phyloP scores from a whole-genome alignment of 2,113 vertebrate species.

The Trogon surrucura region DNA sequence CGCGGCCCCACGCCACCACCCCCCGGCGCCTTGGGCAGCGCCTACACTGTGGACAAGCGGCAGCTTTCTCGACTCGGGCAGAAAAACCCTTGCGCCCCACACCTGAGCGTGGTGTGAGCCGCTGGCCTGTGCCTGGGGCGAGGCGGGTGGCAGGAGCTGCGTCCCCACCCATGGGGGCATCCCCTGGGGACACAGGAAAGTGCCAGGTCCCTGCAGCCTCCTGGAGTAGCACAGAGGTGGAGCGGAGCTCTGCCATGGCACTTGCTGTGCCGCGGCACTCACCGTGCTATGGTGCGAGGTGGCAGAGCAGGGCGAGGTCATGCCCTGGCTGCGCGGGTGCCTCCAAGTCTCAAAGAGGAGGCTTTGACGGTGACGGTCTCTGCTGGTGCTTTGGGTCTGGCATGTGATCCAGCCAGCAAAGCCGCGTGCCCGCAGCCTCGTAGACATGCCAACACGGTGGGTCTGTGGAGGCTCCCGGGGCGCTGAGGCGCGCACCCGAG shows the following conservation, averaged over 20 bases:
- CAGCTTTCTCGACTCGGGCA: background rate
- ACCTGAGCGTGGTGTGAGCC: accelerated
- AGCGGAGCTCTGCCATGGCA: background rate
- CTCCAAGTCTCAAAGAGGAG: background rate
- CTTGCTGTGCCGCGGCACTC: background rate
- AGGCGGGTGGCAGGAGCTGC: background rate
- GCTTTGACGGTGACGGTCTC: background rate
- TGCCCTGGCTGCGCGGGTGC: background rate
- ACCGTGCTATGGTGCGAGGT: background rate
- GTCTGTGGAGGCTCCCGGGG: background rate
- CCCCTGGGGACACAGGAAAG: background rate
- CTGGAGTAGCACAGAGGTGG: background rate
- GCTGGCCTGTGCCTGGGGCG: accelerated
- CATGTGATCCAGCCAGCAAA: background rate
- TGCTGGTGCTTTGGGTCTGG: background rate
- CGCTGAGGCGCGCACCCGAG: accelerated
- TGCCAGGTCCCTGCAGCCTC: background rate
- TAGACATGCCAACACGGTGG: accelerated
- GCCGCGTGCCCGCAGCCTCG: accelerated
- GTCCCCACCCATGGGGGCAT: background rate
- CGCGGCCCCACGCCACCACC: accelerated
- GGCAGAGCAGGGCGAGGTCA: background rate
- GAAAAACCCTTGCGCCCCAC: accelerated
- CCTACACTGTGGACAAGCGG: accelerated
- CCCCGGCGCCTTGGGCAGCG: background rate